phyloP scores from a whole-genome alignment of 2,888 invertebrate species.

The Pollenia angustigena region DNA sequence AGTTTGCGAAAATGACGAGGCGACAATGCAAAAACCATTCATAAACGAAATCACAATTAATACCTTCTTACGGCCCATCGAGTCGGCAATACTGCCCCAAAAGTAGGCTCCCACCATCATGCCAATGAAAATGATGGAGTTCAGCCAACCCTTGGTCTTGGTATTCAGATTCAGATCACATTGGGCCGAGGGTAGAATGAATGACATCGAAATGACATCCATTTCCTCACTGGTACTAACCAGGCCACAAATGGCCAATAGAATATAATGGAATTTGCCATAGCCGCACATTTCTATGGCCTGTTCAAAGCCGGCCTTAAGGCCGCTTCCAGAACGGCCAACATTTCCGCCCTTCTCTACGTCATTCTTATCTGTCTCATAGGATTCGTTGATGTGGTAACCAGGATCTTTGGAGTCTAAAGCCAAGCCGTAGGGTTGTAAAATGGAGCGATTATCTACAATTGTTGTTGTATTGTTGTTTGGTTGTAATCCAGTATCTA shows the following conservation, averaged over 20 bases:
- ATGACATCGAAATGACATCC: constrained; percentile 98
- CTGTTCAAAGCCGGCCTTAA: constrained; percentile 94
- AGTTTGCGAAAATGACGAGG: constrained; percentile 95
- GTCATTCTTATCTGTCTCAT: constrained; percentile 80
- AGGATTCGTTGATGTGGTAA: constrained; percentile 81
- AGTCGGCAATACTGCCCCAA: constrained; percentile 96
- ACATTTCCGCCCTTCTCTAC: constrained; percentile 79
- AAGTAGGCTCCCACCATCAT: constrained; percentile 98
- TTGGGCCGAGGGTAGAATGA: constrained; percentile 96
- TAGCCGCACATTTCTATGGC: constrained; percentile 93
- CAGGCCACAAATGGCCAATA: constrained; percentile 96
- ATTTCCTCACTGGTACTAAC: constrained; percentile 98
- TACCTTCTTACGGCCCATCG: constrained; percentile 93
- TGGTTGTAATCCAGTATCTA: constrained; percentile 91
- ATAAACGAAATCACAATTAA: constrained; percentile 95
- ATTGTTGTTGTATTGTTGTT: constrained; percentile 88
- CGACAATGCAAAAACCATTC: constrained; percentile 95
- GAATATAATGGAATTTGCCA: constrained; percentile 92
- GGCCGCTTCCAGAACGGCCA: constrained; percentile 85
- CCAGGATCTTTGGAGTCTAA: constrained; percentile 80
- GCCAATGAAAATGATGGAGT: constrained; percentile 93
- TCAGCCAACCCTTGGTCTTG: constrained; percentile 92
- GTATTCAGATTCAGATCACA: constrained; percentile 95
- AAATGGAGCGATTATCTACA: constrained; percentile 82
- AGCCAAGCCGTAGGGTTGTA: constrained; percentile 82